Evolutionary conservation across 1,140 invertebrate species (phyloP).

Genomic region (Lutraria rhynchaena): DNA sequence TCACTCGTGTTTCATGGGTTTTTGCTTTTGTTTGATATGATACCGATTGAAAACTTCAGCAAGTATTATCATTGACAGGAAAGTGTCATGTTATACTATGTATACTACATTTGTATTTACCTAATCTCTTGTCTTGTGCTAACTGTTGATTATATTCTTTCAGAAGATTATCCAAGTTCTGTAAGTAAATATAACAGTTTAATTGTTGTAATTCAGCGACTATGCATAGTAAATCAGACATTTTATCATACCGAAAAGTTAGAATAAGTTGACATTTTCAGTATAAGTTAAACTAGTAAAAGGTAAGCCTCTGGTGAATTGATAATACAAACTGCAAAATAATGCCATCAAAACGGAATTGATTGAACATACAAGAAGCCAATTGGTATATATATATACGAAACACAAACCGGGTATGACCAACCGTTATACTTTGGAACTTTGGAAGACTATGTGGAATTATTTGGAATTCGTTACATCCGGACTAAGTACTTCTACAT

Average conservation of each 20-base stretch:
- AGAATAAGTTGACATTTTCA: background rate
- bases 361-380: too few relatives aligned
- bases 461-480: too few relatives aligned
- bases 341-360: background rate
- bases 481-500: too few relatives aligned
- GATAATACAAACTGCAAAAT: background rate
- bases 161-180: constrained; percentile 54
- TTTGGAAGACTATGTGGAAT: too few relatives aligned
- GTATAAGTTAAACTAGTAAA: background rate
- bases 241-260: background rate
- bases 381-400: too few relatives aligned
- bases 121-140: constrained; percentile 59
- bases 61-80: background rate
- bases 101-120: constrained; percentile 26
- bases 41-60: background rate
- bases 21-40: background rate
- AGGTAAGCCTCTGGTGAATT: background rate
- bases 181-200: constrained; percentile 14
- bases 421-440: too few relatives aligned
- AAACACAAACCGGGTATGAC: too few relatives aligned
- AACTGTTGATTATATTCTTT: constrained; percentile 46
- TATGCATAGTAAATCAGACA: background rate
- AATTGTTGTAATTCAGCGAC: background rate
- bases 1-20: background rate
- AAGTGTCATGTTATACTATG: background rate